Percentiles rank a stretch among this genome's conserved stretches.
phyloP scores from a whole-genome alignment of 2,888 invertebrate species.

The Xylophagus ater region DNA sequence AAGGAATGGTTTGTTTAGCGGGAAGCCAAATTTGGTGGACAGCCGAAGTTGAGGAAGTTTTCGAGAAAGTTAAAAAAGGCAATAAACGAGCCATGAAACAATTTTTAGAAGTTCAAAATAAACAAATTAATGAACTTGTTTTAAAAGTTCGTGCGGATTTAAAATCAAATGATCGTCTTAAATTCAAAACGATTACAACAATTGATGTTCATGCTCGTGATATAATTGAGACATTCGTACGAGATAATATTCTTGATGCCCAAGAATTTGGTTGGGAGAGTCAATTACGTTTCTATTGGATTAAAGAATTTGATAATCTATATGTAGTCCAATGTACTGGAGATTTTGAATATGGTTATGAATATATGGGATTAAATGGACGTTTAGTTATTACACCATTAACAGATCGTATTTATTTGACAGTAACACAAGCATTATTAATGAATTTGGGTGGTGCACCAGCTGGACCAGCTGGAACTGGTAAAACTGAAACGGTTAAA shows the following conservation, averaged over 20 bases:
- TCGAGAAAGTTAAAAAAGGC: conserved; percentile 54
- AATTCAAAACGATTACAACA: conserved; percentile 80
- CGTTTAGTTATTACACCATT: conserved; percentile 84
- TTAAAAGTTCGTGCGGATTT: conserved; percentile 58
- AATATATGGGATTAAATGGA: conserved; percentile 90
- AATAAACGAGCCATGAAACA: conserved; percentile 85
- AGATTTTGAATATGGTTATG: conserved; percentile 84
- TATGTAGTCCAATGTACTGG: conserved; percentile 75
- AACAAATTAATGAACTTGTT: conserved; percentile 74
- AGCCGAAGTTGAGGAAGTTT: conserved; percentile 85
- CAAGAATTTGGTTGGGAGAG: conserved; percentile 91
- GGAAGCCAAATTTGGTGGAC: conserved; percentile 95
- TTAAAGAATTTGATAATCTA: conserved; percentile 65
- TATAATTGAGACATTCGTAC: conserved; percentile 71
- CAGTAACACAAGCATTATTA: conserved; percentile 82
- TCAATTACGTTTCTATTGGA: conserved; percentile 86
- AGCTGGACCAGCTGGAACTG: conserved; percentile 51
- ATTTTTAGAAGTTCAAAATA: conserved; percentile 62
- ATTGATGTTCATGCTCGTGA: conserved; percentile 88
- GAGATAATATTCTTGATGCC: conserved; percentile 70
- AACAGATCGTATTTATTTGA: conserved; percentile 85
- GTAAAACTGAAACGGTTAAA: conserved; percentile 83
- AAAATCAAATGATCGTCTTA: conserved; percentile 67
- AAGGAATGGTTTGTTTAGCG: conserved; percentile 76
- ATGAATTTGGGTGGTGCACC: conserved; percentile 90